Conservation (phyloP, 2,888 invertebrate species). For the Macaria notata region DNA sequence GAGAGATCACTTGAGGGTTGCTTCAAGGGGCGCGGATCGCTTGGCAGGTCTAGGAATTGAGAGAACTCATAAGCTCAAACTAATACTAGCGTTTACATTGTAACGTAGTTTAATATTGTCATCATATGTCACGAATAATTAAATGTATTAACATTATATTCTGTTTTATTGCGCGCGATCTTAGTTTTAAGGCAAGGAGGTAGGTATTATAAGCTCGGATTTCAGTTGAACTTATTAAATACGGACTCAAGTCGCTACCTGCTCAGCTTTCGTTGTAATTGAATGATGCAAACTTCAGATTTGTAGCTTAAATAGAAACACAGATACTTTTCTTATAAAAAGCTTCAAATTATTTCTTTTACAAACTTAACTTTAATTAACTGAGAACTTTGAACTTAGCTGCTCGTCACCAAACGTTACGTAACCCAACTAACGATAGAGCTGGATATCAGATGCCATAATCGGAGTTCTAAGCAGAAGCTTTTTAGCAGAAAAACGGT, state of each 20-base stretch:
- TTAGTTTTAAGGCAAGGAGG: too few relatives aligned
- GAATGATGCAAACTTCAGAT: too few relatives aligned
- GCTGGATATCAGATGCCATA: constrained; percentile 3
- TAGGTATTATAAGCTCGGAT: too few relatives aligned
- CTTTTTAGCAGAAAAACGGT: constrained; percentile 55
- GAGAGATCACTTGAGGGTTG: constrained; percentile 43
- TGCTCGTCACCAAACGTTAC: too few relatives aligned
- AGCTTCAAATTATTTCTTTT: too few relatives aligned
- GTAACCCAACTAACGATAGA: neutral
- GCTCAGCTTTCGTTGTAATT: too few relatives aligned
- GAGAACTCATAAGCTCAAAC: constrained; percentile 75
- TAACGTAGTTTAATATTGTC: constrained; percentile 63
- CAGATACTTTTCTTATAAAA: too few relatives aligned
- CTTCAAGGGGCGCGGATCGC: constrained; percentile 54
- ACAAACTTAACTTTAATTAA: too few relatives aligned
- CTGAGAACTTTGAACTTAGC: too few relatives aligned
- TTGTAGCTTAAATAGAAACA: too few relatives aligned
- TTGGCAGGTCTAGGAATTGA: constrained; percentile 79
- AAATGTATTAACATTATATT: constrained; percentile 64
- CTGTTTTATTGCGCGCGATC: constrained; percentile 36
- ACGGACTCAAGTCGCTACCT: too few relatives aligned
- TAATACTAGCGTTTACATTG: constrained; percentile 63
- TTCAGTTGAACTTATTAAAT: too few relatives aligned
- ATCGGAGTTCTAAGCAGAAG: constrained; percentile 36
- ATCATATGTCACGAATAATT: constrained; percentile 76